Evolutionary conservation across 2,888 invertebrate species (phyloP).

Genomic region (Rhagonycha lutea): DNA sequence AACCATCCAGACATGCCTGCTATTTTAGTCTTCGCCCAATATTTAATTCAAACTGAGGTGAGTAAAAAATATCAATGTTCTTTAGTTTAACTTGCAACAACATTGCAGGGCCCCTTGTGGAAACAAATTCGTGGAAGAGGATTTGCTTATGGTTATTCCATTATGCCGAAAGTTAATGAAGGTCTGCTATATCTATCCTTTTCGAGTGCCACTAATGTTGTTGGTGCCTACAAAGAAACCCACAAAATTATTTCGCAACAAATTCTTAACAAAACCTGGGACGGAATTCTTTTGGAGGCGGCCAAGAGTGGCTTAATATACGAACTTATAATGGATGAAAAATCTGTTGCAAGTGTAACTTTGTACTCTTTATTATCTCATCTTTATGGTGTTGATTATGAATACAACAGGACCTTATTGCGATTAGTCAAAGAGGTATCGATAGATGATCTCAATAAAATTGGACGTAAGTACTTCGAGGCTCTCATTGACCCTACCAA

Average conservation of each 20-base stretch:
- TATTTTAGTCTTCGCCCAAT: slow-evolving; percentile 79
- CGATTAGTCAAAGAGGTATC: slow-evolving; percentile 68
- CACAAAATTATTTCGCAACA: slow-evolving; percentile 73
- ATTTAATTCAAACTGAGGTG: slow-evolving; percentile 84
- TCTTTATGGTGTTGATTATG: slow-evolving; percentile 67
- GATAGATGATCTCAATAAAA: slow-evolving; percentile 64
- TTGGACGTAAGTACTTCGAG: slow-evolving; percentile 74
- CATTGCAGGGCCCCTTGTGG: slow-evolving; percentile 82
- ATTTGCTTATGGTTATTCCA: slow-evolving; percentile 78
- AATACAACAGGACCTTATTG: slow-evolving; percentile 72
- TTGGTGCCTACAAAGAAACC: slow-evolving; percentile 79
- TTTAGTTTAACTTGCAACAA: slow-evolving; percentile 29
- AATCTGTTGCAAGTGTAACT: slow-evolving; percentile 76
- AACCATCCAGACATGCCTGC: slow-evolving; percentile 70
- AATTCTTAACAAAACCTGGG: slow-evolving; percentile 67
- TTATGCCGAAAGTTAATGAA: slow-evolving; percentile 66
- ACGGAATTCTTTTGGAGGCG: slow-evolving; percentile 75
- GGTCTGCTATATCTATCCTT: slow-evolving; percentile 75
- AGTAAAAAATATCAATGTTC: slow-evolving; percentile 11
- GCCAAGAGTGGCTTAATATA: slow-evolving; percentile 87
- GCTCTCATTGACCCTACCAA: slow-evolving; percentile 66
- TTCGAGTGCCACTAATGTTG: slow-evolving; percentile 76
- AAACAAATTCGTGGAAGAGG: slow-evolving; percentile 85
- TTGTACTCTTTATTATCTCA: slow-evolving; percentile 73
- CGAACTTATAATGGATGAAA: slow-evolving; percentile 81